A percentile compares a stretch with the other conserved stretches of the same genome.
Evolutionary conservation across 2,797 vertebrate species (phyloP).

Genomic region (Karalla daura): DNA sequence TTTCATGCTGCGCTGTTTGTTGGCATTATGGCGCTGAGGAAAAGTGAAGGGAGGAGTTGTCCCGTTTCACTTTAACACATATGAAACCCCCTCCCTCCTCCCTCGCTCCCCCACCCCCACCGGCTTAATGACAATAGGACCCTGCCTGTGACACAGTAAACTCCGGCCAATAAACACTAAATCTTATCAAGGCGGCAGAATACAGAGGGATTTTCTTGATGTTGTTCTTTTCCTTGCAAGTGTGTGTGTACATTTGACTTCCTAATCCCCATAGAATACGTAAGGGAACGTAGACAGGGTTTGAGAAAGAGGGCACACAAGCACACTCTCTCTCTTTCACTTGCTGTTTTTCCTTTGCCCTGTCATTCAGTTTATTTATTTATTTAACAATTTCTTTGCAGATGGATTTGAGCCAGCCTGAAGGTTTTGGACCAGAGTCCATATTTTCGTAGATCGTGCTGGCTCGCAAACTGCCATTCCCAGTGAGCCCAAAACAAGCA

Average conservation of each 20-base stretch:
- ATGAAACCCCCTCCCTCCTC: neutral
- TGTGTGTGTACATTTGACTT: neutral
- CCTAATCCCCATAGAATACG: too few species aligned
- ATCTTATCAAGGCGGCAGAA: conserved; percentile 1
- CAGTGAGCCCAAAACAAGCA: conserved; percentile 56
- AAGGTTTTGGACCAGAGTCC: conserved; percentile 53
- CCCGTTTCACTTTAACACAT: conserved; percentile 18
- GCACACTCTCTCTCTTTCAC: conserved; percentile 11
- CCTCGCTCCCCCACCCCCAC: neutral
- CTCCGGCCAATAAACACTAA: conserved; percentile 1
- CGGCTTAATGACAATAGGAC: conserved; percentile 6
- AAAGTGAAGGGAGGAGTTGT: conserved; percentile 56
- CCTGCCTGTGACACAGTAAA: conserved; percentile 12
- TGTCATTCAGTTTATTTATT: conserved; percentile 31
- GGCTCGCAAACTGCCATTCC: conserved; percentile 52
- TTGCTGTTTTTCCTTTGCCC: conserved; percentile 3
- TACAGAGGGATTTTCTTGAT: neutral
- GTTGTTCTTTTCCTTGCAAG: neutral
- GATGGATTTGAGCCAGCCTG: conserved; percentile 50
- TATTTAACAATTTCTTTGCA: conserved; percentile 31
- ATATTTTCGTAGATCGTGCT: conserved; percentile 49
- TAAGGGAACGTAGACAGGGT: neutral
- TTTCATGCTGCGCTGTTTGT: conserved; percentile 79
- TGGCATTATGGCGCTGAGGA: conserved; percentile 66
- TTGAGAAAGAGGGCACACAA: neutral